Base-by-base conservation (phyloP, 1,140 invertebrate genomes). In the Argopecten irradians region DNA sequence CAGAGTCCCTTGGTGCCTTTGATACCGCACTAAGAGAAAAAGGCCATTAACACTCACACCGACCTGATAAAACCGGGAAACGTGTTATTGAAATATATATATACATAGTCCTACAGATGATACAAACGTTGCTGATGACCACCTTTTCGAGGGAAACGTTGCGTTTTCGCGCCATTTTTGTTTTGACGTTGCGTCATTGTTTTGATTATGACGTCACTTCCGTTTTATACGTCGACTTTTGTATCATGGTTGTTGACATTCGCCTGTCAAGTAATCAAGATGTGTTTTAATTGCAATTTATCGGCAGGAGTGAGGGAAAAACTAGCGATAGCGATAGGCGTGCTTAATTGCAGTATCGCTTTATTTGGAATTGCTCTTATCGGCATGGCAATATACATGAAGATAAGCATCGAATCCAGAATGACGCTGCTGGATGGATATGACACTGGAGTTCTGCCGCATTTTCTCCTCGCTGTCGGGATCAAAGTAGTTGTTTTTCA, bases 351-450 rank as follows among this genome's bases (percentile, higher is more conserved):
- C 34, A 1, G 86, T 36, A 34, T 90, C 22, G 84, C 87, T 19
- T n/a, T 90, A 3, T 86, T 83, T 84, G 89, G 89, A 55, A 32
- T 86, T 7, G 32, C 36, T 39, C 28, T 90, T 1, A 43, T 35
- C 32, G 36, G 33, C 19, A 34, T 88, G 3, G 87, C 55, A 8
- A 9, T 87, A 35, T 90, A 89, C 82, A 88, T 90, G 33, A 89
- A 90, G 71, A 36, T 84, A 9, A 82, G 85, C 16, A 41, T 91
- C 19, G 91, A 91, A 36, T 39, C 82, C 19, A 88, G 87, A 82
- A 83, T 90, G 83, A 28, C 43, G 41, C 39, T 91, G 71, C 34
- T 91, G 43, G 34, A 85, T 8, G 85, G 83, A 55, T 91, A 90
- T 84, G 88, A 90, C 28, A 43, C 89, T 9, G 87, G 83, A 22